These are phyloP conservation scores for Megaceryle alcyon DNA, from an alignment of 2,797 vertebrate species.

Conservation along the genomic window DNA sequence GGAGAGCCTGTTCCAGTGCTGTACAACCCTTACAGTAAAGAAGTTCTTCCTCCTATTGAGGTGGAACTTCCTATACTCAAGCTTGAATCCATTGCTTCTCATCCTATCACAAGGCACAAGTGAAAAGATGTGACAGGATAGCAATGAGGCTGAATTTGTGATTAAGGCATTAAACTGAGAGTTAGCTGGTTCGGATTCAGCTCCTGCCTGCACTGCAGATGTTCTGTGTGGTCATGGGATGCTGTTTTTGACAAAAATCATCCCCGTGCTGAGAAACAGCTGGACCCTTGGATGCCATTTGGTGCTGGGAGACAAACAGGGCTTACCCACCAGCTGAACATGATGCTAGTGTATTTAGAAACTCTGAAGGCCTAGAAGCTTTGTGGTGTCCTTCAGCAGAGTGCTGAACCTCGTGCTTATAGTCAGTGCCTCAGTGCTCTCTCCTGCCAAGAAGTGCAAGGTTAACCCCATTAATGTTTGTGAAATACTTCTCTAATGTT, in stretches of 20 bases:
- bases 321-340: background rate
- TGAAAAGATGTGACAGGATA: background rate
- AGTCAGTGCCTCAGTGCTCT: background rate
- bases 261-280: background rate
- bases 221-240: background rate
- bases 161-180: background rate
- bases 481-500: background rate
- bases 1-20: too few species aligned
- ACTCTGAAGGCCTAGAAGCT: background rate
- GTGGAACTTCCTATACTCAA: too few species aligned
- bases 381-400: background rate
- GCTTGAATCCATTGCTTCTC: too few species aligned
- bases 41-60: too few species aligned
- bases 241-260: background rate
- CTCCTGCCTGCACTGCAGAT: background rate
- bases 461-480: background rate
- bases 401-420: background rate
- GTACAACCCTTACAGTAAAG: too few species aligned
- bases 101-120: too few species aligned
- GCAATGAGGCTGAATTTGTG: background rate
- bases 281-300: background rate
- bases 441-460: background rate
- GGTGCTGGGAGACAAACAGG: background rate
- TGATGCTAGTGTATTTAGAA: background rate
- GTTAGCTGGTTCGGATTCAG: background rate